Evolutionary conservation across 2,888 invertebrate species (phyloP).

Genomic region (Horisme vitalbata): DNA sequence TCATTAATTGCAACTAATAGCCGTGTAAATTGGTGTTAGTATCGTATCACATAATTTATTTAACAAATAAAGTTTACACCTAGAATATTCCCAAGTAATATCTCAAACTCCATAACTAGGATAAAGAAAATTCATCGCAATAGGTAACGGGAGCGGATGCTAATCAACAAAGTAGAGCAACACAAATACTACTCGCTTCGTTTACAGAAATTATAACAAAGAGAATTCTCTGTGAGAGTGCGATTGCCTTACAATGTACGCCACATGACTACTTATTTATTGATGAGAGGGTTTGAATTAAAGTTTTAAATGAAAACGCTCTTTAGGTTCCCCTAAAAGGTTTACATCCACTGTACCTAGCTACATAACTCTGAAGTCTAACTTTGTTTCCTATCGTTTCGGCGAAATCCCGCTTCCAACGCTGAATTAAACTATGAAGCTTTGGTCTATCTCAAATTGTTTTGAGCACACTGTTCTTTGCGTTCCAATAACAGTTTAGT

Average conservation of each 20-base stretch:
- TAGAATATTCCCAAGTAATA: conserved; percentile 10
- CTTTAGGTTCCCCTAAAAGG: conserved; percentile 1
- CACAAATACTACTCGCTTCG: conserved; percentile 19
- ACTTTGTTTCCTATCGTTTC: conserved; percentile 18
- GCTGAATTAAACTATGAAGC: conserved; percentile 31
- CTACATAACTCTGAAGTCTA: conserved; percentile 6
- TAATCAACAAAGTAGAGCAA: conserved; percentile 24
- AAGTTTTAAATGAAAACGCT: not conserved
- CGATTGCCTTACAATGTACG: conserved; percentile 9
- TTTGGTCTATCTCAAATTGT: conserved; percentile 33
- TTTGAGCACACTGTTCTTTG: conserved; percentile 26
- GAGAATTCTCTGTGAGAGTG: conserved; percentile 17
- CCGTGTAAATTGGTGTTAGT: too few species aligned
- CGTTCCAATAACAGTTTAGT: conserved; percentile 26
- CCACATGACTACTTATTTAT: conserved; percentile 9
- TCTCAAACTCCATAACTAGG: conserved; percentile 8
- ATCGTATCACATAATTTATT: too few species aligned
- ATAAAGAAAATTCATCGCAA: conserved; percentile 2
- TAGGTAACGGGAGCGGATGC: conserved; percentile 12
- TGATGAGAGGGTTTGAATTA: conserved; percentile 1
- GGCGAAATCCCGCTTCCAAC: conserved; percentile 23
- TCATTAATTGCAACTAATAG: too few species aligned
- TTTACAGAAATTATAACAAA: conserved; percentile 22
- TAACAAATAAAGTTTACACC: not conserved
- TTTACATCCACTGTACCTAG: conserved; percentile 5